A percentile compares a stretch with the other conserved stretches of the same genome.
Evolutionary conservation across 2,888 invertebrate species (phyloP).

Genomic region (Bibio marci): DNA sequence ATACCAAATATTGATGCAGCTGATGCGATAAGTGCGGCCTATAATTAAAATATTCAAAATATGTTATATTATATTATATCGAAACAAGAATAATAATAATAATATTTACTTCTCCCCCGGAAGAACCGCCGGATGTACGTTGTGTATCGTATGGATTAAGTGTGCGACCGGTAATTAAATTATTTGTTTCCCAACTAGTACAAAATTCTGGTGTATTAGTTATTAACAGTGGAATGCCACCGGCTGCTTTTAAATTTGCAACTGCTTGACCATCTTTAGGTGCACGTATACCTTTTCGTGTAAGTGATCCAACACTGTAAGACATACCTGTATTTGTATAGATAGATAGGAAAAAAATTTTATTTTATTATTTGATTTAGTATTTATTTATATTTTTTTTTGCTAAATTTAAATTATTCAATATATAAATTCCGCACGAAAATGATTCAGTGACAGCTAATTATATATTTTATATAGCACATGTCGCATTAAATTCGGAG

Average conservation of each 20-base stretch:
- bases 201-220: constrained; percentile 82
- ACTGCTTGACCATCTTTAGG: constrained; percentile 51
- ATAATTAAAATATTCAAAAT: constrained; percentile 8
- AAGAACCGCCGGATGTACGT: constrained; percentile 69
- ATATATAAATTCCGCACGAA: too few relatives aligned
- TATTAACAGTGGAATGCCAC: constrained; percentile 63
- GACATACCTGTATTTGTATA: constrained; percentile 49
- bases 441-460: too few relatives aligned
- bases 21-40: constrained; percentile 54
- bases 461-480: too few relatives aligned
- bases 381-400: too few relatives aligned
- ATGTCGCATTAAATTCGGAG: too few relatives aligned
- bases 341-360: too few relatives aligned
- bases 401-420: too few relatives aligned
- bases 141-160: constrained; percentile 67
- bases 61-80: not conserved
- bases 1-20: constrained; percentile 63
- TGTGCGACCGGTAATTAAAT: constrained; percentile 48
- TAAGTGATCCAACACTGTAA: constrained; percentile 46
- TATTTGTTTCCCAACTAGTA: constrained; percentile 72
- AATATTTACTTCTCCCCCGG: constrained; percentile 60
- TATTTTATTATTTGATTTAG: too few relatives aligned
- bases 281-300: constrained; percentile 33
- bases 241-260: constrained; percentile 41
- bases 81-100: not conserved